Percentiles rank a stretch among this genome's conserved stretches.
Evolutionary conservation across 2,888 invertebrate species (phyloP).

Genomic region (Prenolepis imparis): DNA sequence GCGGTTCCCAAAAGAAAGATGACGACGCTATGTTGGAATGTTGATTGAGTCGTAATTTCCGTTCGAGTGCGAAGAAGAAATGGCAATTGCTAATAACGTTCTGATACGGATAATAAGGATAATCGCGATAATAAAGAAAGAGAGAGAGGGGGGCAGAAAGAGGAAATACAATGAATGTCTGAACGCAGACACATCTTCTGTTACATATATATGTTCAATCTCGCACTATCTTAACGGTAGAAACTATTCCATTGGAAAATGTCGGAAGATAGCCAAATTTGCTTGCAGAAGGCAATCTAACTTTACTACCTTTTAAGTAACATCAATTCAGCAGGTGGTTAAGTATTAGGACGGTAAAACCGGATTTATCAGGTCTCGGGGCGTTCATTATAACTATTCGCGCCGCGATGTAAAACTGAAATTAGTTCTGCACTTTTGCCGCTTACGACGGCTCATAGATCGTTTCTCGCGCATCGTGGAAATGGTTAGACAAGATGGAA

Average conservation of each 20-base stretch:
- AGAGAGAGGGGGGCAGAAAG: background rate
- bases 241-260: background rate
- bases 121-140: conserved; percentile 7
- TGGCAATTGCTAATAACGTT: conserved; percentile 10
- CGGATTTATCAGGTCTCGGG: conserved; percentile 30
- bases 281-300: conserved; percentile 29
- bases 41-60: conserved; percentile 39
- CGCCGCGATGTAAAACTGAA: conserved; percentile 24
- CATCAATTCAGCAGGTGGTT: conserved; percentile 37
- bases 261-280: conserved; percentile 32
- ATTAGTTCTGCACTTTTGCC: conserved; percentile 28
- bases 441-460: background rate
- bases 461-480: background rate
- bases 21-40: background rate
- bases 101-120: conserved; percentile 24
- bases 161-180: background rate
- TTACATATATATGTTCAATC: background rate
- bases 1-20: background rate
- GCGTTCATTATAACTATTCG: conserved; percentile 35
- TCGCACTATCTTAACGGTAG: conserved; percentile 8
- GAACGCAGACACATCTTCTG: background rate
- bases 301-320: conserved; percentile 31
- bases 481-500: background rate
- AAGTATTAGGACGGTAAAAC: conserved; percentile 29
- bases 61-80: conserved; percentile 24